Evolutionary conservation across 2,113 vertebrate genomes (phyloP).

Genomic region (Cynocephalus volans): DNA sequence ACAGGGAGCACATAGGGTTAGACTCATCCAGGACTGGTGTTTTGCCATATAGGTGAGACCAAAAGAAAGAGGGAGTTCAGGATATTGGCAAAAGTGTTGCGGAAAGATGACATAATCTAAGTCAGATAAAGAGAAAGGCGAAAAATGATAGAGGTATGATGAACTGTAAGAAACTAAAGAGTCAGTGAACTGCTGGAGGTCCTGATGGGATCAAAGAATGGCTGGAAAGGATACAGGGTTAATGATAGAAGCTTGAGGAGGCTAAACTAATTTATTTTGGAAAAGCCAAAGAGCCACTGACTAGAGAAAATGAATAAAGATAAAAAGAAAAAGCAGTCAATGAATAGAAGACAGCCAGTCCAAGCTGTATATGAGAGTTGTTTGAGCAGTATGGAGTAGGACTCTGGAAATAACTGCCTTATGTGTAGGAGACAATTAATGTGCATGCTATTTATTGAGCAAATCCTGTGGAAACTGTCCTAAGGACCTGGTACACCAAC

Average conservation of each 20-base stretch:
- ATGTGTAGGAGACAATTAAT: not conserved
- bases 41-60: not conserved
- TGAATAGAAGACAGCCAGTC: not conserved
- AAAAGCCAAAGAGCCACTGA: constrained; percentile 5
- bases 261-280: constrained; percentile 2
- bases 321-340: not conserved
- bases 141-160: not conserved
- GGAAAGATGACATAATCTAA: not conserved
- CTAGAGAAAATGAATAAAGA: constrained; percentile 44
- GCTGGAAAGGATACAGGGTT: not conserved
- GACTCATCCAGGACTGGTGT: not conserved
- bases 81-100: not conserved
- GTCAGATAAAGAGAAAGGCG: not conserved
- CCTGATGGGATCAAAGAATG: not conserved
- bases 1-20: not conserved
- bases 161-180: not conserved
- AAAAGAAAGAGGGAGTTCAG: not conserved
- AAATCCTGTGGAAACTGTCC: not conserved
- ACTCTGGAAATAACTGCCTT: not conserved
- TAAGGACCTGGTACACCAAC: not conserved
- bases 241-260: not conserved
- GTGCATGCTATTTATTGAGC: not conserved
- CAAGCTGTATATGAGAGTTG: not conserved
- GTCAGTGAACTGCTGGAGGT: not conserved
- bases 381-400: not conserved